These are phyloP conservation scores for Eustalomyia histrio DNA, from an alignment of 2,888 invertebrate species.

Conservation along the genomic window DNA sequence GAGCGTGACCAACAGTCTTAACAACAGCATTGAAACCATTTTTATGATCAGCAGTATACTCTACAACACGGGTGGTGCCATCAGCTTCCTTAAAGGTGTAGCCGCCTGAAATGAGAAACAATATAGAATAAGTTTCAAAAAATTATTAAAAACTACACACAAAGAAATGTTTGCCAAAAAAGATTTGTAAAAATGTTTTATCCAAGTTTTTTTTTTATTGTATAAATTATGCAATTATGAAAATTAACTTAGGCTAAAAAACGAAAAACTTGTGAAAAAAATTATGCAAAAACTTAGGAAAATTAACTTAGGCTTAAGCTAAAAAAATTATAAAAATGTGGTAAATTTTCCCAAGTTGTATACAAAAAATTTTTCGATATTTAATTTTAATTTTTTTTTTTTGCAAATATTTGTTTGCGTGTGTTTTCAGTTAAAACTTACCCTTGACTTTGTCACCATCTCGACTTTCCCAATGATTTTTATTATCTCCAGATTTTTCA, in stretches of 20 bases:
- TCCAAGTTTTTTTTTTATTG: too few relatives aligned
- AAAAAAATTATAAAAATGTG: too few relatives aligned
- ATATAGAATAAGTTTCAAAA: background rate
- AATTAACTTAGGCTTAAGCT: too few relatives aligned
- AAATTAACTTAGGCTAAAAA: too few relatives aligned
- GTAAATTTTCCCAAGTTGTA: too few relatives aligned
- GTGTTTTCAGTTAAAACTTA: background rate
- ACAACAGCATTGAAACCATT: slow-evolving; percentile 53
- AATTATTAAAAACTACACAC: background rate
- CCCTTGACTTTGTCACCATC: slow-evolving; percentile 79
- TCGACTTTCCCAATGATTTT: slow-evolving; percentile 79
- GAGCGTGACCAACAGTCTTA: slow-evolving; percentile 48
- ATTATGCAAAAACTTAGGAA: too few relatives aligned
- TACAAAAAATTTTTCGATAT: too few relatives aligned
- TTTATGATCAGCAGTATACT: slow-evolving; percentile 66
- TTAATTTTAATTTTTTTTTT: too few relatives aligned
- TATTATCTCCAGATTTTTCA: slow-evolving; percentile 78
- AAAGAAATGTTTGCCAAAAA: background rate
- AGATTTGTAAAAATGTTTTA: background rate
- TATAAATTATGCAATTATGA: too few relatives aligned
- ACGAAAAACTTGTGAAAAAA: too few relatives aligned
- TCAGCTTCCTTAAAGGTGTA: slow-evolving; percentile 79
- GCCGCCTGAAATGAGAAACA: slow-evolving; percentile 13
- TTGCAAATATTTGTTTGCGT: too few relatives aligned
- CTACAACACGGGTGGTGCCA: slow-evolving; percentile 80